Evolutionary conservation across 2,113 vertebrate species (phyloP).

Genomic region (Entomyzon cyanotis): DNA sequence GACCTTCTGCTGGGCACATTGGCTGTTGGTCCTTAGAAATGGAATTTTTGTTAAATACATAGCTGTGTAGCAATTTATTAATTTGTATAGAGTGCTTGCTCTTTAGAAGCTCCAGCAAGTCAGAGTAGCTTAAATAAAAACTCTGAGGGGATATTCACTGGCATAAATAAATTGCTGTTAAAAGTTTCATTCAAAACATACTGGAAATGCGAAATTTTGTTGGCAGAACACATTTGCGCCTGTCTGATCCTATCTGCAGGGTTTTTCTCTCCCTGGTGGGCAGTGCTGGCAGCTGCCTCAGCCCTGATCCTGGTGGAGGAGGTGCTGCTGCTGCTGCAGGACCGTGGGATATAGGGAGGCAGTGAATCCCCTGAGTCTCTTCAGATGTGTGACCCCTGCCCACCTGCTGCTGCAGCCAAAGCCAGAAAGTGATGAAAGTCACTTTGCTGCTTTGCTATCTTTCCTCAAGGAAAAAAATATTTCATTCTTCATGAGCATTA

Average conservation of each 20-base stretch:
- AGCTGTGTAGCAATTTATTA: background rate
- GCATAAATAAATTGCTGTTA: background rate
- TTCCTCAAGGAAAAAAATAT: background rate
- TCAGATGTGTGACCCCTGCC: background rate
- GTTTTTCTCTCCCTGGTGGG: background rate
- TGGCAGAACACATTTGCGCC: background rate
- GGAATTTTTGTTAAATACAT: background rate
- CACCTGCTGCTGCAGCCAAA: background rate
- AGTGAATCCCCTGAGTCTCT: background rate
- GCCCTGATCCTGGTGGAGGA: rapidly evolving
- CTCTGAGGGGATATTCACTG: background rate
- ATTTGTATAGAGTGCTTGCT: background rate
- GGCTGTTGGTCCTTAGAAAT: background rate
- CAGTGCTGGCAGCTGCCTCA: background rate
- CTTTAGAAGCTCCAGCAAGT: background rate
- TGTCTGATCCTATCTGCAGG: background rate
- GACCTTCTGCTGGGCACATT: rapidly evolving
- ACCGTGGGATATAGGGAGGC: rapidly evolving
- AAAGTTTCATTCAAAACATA: background rate
- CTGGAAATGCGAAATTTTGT: background rate
- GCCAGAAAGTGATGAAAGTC: background rate
- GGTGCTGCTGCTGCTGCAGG: background rate
- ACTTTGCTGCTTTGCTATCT: background rate
- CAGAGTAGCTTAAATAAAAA: background rate
- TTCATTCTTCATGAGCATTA: background rate